phyloP scores from a whole-genome alignment of 2,113 vertebrate genomes.

The Hyperopisus bebe region DNA sequence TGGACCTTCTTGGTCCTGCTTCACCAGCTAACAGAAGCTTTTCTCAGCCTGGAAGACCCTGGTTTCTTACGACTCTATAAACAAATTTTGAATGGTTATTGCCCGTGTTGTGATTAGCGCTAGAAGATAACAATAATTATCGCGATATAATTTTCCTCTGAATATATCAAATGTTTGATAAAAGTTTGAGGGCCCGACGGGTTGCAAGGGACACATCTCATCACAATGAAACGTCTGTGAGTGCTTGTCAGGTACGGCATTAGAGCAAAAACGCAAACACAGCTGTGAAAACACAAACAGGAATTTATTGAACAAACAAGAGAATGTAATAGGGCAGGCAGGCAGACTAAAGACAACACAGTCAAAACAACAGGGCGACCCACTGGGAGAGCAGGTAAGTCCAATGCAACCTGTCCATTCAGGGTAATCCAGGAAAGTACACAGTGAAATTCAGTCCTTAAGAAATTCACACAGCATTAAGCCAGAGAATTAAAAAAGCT shows the following conservation, averaged over 20 bases:
- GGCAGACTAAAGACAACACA: background rate
- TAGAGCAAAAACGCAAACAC: background rate
- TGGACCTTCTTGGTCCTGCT: background rate
- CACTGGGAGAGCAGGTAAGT: background rate
- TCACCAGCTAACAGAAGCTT: no score
- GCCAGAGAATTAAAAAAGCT: background rate
- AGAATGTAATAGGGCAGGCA: background rate
- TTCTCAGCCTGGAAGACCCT: background rate
- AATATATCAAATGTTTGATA: background rate
- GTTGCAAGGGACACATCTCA: background rate
- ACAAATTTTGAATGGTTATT: background rate
- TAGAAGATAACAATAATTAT: background rate
- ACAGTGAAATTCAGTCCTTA: background rate
- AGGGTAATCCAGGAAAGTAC: background rate
- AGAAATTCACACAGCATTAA: background rate
- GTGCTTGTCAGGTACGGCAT: background rate
- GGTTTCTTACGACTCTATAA: background rate
- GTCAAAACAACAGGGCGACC: background rate
- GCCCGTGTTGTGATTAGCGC: background rate
- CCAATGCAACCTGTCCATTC: background rate
- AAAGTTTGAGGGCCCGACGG: background rate
- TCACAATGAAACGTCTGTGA: background rate
- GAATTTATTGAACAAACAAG: background rate
- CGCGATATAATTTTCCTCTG: background rate
- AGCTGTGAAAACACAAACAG: background rate